phyloP scores from a whole-genome alignment of 2,797 vertebrate genomes.

The Onychomys arenicola region DNA sequence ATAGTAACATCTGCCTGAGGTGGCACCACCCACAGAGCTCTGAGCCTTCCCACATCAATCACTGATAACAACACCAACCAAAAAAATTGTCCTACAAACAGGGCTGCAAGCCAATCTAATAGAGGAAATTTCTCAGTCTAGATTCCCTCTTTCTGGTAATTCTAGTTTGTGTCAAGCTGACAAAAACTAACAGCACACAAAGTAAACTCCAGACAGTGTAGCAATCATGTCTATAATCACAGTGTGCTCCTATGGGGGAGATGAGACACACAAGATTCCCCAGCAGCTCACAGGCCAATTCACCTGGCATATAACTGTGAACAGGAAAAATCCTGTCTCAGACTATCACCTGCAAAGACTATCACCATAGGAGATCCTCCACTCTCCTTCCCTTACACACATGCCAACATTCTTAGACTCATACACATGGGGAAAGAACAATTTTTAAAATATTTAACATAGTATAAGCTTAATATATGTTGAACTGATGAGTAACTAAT shows the following conservation, averaged over 20 bases:
- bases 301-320: not conserved
- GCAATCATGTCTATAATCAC: not conserved
- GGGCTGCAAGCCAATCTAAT: not conserved
- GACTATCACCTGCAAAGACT: too few relatives aligned
- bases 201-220: not conserved
- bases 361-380: too few relatives aligned
- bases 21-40: not conserved
- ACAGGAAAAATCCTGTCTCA: not conserved
- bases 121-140: not conserved
- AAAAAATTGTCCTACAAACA: not conserved
- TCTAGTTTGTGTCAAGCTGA: not conserved
- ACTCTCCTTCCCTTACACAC: not conserved
- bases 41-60: not conserved
- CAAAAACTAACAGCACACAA: not conserved
- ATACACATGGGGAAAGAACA: not conserved
- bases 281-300: not conserved
- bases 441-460: not conserved
- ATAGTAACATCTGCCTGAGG: not conserved
- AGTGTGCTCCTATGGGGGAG: not conserved
- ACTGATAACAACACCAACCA: not conserved
- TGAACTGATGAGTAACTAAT: not conserved
- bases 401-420: not conserved
- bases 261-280: not conserved
- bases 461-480: not conserved
- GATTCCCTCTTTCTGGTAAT: not conserved